These are phyloP conservation scores for Mimachlamys varia DNA, from an alignment of 2,888 invertebrate genomes.

Conservation along the genomic window DNA sequence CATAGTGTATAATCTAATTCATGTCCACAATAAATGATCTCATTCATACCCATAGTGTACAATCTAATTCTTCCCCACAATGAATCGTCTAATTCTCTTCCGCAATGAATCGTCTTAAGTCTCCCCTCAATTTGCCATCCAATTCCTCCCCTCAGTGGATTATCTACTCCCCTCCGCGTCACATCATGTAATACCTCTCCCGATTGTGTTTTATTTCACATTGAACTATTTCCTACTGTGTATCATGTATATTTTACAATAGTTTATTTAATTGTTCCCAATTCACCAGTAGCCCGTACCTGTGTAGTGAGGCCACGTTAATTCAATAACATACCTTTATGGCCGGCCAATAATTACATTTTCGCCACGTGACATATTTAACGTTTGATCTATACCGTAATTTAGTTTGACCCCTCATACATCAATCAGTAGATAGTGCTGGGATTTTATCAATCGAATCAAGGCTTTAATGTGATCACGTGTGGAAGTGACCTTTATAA, in stretches of 20 bases:
- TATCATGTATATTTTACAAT: not conserved
- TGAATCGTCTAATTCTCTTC: not conserved
- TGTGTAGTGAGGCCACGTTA: not conserved
- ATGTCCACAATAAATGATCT: not conserved
- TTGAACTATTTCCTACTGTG: not conserved
- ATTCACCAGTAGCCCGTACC: not conserved
- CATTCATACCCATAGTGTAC: not conserved
- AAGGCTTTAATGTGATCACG: not conserved
- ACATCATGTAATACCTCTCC: too few species aligned
- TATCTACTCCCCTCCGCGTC: too few species aligned
- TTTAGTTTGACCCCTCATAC: not conserved
- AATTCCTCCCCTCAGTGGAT: not conserved
- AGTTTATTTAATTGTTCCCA: not conserved
- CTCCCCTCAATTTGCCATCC: not conserved
- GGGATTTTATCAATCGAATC: conserved; percentile 6
- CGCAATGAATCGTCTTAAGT: not conserved
- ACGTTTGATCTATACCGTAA: not conserved
- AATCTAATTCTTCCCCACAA: not conserved
- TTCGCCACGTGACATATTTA: not conserved
- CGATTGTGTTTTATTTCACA: too few species aligned
- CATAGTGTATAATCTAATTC: not conserved
- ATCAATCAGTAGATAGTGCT: not conserved
- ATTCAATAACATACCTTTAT: conserved; percentile 15
- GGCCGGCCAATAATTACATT: not conserved
- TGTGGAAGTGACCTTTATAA: not conserved